These are phyloP conservation scores for Cavia porcellus DNA, from an alignment of 2,113 vertebrate species.

Conservation along the genomic window DNA sequence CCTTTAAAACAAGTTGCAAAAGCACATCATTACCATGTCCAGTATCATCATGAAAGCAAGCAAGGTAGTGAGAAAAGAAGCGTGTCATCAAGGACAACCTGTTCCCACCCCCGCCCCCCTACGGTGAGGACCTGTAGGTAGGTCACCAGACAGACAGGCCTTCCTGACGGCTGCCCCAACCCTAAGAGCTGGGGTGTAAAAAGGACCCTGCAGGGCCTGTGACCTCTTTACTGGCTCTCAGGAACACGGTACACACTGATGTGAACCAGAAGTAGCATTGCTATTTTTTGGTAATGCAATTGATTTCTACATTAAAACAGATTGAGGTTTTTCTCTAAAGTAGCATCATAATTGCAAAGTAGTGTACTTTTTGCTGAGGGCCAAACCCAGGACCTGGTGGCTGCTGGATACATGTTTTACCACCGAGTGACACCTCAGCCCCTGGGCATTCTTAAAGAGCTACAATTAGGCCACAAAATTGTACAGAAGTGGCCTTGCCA, in stretches of 20 bases:
- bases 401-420: not conserved
- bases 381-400: not conserved
- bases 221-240: not conserved
- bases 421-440: not conserved
- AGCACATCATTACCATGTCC: not conserved
- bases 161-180: not conserved
- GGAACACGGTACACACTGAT: not conserved
- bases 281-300: slow-evolving; percentile 5
- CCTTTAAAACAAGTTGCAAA: slow-evolving; percentile 87
- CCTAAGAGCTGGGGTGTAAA: not conserved
- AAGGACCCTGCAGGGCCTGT: not conserved
- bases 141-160: not conserved
- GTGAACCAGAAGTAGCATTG: not conserved
- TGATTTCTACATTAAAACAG: slow-evolving; percentile 18
- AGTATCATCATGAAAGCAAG: not conserved
- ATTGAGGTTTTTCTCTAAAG: slow-evolving; percentile 32
- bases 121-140: not conserved
- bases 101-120: not conserved
- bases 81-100: not conserved
- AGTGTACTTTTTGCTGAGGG: not conserved
- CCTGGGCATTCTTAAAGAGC: slow-evolving; percentile 2
- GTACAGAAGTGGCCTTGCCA: not conserved
- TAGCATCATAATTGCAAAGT: slow-evolving; percentile 7
- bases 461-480: not conserved
- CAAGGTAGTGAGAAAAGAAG: not conserved